These are phyloP conservation scores for Horisme vitalbata DNA, from an alignment of 2,888 invertebrate species.

Conservation along the genomic window DNA sequence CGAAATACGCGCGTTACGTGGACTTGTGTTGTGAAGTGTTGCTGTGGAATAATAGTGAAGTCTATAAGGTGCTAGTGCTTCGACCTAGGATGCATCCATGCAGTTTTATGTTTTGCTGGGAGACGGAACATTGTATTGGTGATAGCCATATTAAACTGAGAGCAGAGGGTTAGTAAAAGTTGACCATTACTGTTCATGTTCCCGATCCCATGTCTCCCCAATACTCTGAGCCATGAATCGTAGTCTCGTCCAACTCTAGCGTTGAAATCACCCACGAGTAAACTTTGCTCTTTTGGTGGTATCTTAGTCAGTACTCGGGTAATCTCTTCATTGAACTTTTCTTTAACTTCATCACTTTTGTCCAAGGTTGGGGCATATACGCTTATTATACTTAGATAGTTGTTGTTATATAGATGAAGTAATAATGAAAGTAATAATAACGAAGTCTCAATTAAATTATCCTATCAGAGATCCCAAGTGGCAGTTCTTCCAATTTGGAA, in stretches of 20 bases:
- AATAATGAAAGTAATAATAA: too few relatives aligned
- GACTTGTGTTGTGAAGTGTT: background rate
- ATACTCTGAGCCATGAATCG: constrained; percentile 27
- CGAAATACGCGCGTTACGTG: background rate
- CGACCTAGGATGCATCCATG: too few relatives aligned
- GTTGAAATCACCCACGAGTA: constrained; percentile 17
- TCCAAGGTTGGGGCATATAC: constrained; percentile 37
- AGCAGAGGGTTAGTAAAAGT: constrained; percentile 32
- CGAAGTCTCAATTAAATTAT: background rate
- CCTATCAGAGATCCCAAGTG: constrained; percentile 1
- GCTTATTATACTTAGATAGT: constrained; percentile 36
- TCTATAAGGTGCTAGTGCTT: constrained; percentile 20
- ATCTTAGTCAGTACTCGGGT: too few relatives aligned
- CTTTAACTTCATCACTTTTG: constrained; percentile 28
- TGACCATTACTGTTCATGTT: constrained; percentile 38
- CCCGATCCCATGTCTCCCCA: constrained; percentile 38
- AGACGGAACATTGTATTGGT: constrained; percentile 37
- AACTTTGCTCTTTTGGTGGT: background rate
- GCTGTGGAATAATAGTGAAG: too few relatives aligned
- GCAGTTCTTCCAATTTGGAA: constrained; percentile 12
- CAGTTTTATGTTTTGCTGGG: constrained; percentile 33
- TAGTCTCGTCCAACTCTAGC: constrained; percentile 8
- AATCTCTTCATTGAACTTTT: constrained; percentile 35
- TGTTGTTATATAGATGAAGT: constrained; percentile 26
- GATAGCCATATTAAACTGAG: constrained; percentile 27